Evolutionary conservation across 2,888 invertebrate genomes (phyloP).

Genomic region (Therioaphis trifolii): DNA sequence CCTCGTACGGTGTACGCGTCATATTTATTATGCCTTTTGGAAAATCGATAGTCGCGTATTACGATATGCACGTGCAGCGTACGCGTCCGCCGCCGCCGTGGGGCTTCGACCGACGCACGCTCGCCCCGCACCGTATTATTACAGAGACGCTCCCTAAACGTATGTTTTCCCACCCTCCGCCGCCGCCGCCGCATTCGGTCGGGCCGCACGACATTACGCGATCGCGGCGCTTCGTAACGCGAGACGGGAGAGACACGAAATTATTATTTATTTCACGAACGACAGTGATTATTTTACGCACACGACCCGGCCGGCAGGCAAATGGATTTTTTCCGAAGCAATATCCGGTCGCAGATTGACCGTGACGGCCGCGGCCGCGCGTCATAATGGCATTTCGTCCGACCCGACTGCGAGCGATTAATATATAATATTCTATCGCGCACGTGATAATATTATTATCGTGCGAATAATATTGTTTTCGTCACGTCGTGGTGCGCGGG

Average conservation of each 20-base stretch:
- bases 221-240: constrained; percentile 26
- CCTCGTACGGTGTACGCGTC: too few relatives aligned
- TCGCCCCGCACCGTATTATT: neutral
- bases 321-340: neutral
- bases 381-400: too few relatives aligned
- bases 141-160: neutral
- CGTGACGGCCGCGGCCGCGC: too few relatives aligned
- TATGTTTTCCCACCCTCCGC: neutral
- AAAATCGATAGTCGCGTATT: constrained; percentile 57
- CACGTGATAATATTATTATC: too few relatives aligned
- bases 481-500: too few relatives aligned
- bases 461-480: too few relatives aligned
- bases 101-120: constrained; percentile 20
- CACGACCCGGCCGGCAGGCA: too few relatives aligned
- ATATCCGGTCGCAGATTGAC: neutral
- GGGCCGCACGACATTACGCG: constrained; percentile 17
- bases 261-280: too few relatives aligned
- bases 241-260: neutral
- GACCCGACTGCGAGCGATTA: too few relatives aligned
- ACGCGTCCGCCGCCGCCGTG: too few relatives aligned
- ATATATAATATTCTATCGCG: too few relatives aligned
- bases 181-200: neutral
- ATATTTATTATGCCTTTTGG: neutral
- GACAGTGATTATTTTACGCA: too few relatives aligned
- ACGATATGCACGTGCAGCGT: constrained; percentile 4